Conservation (phyloP, 2,888 invertebrate genomes). For the Xiphydria camelus region DNA sequence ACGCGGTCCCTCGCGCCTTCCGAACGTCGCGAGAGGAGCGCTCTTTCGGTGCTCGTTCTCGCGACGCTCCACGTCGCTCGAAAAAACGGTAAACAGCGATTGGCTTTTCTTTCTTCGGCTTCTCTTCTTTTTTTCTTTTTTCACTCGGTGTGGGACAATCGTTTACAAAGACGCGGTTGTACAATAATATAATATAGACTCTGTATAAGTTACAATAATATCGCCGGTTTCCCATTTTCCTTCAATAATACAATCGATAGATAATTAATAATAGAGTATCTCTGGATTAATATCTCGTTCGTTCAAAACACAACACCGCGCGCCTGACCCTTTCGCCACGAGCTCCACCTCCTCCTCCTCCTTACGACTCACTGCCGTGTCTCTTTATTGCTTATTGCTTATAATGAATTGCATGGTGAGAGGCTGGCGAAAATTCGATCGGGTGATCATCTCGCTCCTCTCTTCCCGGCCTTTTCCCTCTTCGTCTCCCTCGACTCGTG, state of each 20-base stretch:
- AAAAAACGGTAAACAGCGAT: slow-evolving; percentile 47
- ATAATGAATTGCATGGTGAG: slow-evolving; percentile 32
- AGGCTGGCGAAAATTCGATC: slow-evolving; percentile 20
- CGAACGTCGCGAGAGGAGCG: too few relatives aligned
- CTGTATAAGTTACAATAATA: slow-evolving; percentile 55
- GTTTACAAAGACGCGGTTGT: slow-evolving; percentile 44
- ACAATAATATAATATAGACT: slow-evolving; percentile 55
- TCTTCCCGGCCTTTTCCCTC: neutral
- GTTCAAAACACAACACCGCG: slow-evolving; percentile 14
- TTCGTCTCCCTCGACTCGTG: neutral
- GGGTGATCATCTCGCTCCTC: neutral
- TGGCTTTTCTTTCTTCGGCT: slow-evolving; percentile 25
- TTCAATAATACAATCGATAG: slow-evolving; percentile 26
- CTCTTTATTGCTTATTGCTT: slow-evolving; percentile 52
- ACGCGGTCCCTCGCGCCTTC: too few relatives aligned
- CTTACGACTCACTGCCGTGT: slow-evolving; percentile 28
- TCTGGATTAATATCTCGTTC: slow-evolving; percentile 31
- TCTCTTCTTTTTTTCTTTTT: slow-evolving; percentile 15
- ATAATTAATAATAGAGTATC: slow-evolving; percentile 38
- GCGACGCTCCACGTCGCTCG: slow-evolving; percentile 18
- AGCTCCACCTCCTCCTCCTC: too few relatives aligned
- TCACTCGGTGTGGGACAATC: slow-evolving; percentile 31
- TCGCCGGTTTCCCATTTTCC: slow-evolving; percentile 27
- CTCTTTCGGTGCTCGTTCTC: neutral
- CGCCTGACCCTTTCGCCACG: too few relatives aligned